Conservation (phyloP, 2,888 invertebrate genomes). For the Tachina lurida region DNA sequence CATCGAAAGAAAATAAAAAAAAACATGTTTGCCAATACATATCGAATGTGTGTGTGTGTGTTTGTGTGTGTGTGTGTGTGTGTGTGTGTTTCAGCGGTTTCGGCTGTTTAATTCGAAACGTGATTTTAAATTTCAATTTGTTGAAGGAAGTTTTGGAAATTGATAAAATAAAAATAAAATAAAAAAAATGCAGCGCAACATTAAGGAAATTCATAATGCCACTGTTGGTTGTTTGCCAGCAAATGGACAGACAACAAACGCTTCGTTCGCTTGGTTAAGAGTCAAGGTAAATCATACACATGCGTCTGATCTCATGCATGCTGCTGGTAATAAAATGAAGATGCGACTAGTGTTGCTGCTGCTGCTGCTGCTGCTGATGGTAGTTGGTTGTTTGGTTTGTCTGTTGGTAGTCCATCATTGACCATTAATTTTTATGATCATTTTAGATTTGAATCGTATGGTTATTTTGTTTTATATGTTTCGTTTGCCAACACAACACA, state of each 20-base stretch:
- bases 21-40: slow-evolving; percentile 32
- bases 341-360: slow-evolving; percentile 12
- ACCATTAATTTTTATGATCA: slow-evolving; percentile 50
- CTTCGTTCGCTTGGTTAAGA: neutral
- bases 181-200: slow-evolving; percentile 8
- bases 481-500: slow-evolving; percentile 12
- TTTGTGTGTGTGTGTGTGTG: neutral
- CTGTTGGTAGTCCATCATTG: slow-evolving; percentile 43
- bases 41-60: slow-evolving; percentile 7
- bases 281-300: slow-evolving; percentile 34
- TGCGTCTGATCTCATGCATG: slow-evolving; percentile 22
- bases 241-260: neutral
- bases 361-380: neutral
- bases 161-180: neutral
- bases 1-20: neutral
- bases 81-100: slow-evolving; percentile 1
- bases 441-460: slow-evolving; percentile 16
- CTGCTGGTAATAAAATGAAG: slow-evolving; percentile 23
- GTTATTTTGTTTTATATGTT: slow-evolving; percentile 4
- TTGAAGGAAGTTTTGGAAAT: slow-evolving; percentile 31
- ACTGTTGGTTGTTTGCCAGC: neutral
- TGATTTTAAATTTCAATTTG: slow-evolving; percentile 9
- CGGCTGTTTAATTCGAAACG: slow-evolving; percentile 31
- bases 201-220: slow-evolving; percentile 58
- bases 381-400: neutral